Percentiles rank a stretch among this genome's conserved stretches.
Conservation (phyloP, 2,797 vertebrate genomes). For the Myiotriccus ornatus region DNA sequence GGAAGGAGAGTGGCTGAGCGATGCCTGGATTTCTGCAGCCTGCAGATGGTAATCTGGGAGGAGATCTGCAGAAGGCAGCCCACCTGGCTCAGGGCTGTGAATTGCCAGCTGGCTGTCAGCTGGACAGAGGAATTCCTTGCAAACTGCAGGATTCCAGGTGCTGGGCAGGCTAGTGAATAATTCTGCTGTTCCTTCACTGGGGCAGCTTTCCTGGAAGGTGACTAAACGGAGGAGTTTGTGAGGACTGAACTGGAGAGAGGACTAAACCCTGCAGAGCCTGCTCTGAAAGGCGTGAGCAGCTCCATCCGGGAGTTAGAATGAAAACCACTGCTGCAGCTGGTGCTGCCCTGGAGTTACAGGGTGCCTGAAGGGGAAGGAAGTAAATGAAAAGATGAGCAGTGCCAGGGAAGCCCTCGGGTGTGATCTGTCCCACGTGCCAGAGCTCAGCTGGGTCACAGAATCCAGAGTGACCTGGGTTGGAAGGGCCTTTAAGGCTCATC, state of each 20-base stretch:
- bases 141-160: neutral
- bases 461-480: neutral
- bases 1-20: neutral
- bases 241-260: neutral
- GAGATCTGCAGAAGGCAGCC: neutral
- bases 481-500: neutral
- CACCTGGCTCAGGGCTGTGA: neutral
- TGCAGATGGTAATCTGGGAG: constrained; percentile 1
- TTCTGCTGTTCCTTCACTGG: neutral
- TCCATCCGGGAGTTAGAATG: neutral
- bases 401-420: neutral
- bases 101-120: neutral
- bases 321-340: neutral
- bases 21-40: neutral
- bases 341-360: accelerated
- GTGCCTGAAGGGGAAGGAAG: neutral
- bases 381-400: neutral
- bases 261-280: neutral
- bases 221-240: neutral
- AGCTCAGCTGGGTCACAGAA: neutral
- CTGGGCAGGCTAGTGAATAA: neutral
- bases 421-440: neutral
- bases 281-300: neutral
- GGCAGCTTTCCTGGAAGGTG: neutral
- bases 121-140: neutral